phyloP scores from a whole-genome alignment of 30 jellyfish, hydroid and myxozoan genomes.

The Rhopilema esculentum region DNA sequence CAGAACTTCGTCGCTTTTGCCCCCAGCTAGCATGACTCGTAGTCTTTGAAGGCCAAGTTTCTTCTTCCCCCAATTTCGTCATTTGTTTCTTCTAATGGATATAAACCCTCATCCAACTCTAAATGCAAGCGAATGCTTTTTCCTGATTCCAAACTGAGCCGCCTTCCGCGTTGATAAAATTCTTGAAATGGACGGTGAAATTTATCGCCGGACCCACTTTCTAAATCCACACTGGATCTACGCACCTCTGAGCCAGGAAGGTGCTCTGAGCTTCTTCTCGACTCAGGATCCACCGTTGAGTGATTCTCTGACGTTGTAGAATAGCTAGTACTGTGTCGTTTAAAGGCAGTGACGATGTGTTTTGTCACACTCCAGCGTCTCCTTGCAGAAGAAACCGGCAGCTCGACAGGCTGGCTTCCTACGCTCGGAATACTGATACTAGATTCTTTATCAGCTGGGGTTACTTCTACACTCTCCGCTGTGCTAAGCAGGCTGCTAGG shows the following conservation, averaged over 20 bases:
- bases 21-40: background rate
- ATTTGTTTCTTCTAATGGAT: constrained; percentile 36
- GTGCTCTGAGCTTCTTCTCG: constrained; percentile 18
- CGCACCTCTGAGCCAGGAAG: background rate
- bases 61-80: constrained; percentile 29
- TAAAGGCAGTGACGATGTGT: constrained; percentile 1
- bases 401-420: background rate
- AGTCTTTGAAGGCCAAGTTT: background rate
- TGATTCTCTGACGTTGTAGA: background rate
- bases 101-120: constrained; percentile 42
- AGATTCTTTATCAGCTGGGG: background rate
- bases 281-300: background rate
- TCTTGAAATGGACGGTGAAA: background rate
- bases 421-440: background rate
- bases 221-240: constrained; percentile 9
- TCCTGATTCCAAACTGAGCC: constrained; percentile 35
- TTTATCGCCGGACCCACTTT: background rate
- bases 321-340: background rate
- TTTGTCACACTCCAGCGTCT: constrained; percentile 38
- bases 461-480: background rate
- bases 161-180: constrained; percentile 21
- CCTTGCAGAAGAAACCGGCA: background rate
- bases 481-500: background rate
- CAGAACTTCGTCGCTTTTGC: background rate
- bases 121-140: constrained; percentile 25